A percentile compares a stretch with the other conserved stretches of the same genome.
phyloP scores from a whole-genome alignment of 2,113 vertebrate species.

The Anser brachyrhynchus region DNA sequence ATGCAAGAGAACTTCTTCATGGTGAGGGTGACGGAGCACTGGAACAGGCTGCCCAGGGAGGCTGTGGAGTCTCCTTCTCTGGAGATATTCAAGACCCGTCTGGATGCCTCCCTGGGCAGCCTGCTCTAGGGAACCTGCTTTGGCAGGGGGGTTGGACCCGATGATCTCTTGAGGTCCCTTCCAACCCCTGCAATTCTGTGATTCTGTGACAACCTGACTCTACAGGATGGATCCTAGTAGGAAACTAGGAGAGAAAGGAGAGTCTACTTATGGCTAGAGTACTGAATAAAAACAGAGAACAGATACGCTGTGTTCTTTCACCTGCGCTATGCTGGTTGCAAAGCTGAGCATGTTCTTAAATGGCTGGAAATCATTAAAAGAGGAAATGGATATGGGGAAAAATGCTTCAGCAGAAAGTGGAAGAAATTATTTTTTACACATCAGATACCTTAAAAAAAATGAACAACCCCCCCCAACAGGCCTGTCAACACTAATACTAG shows the following conservation, averaged over 20 bases:
- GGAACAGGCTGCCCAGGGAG: no score
- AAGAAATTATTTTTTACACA: neutral
- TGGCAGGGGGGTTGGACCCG: no score
- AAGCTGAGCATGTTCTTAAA: neutral
- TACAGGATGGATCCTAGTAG: neutral
- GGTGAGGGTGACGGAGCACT: no score
- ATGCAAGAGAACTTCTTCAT: no score
- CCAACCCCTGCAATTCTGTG: no score
- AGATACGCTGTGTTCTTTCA: neutral
- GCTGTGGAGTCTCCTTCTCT: no score
- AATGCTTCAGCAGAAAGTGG: neutral
- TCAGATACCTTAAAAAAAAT: neutral
- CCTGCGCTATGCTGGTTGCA: fast-evolving
- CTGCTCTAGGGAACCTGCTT: no score
- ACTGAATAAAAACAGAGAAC: neutral
- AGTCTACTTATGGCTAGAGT: neutral
- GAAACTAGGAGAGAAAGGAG: neutral
- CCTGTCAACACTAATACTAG: neutral
- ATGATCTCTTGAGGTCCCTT: no score
- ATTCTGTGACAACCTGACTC: no score
- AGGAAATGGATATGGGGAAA: neutral
- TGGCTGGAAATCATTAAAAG: fast-evolving
- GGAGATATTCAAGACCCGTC: no score
- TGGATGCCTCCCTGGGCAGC: no score
- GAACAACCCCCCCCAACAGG: neutral